These are phyloP conservation scores for Chromis chromis DNA, from an alignment of 2,797 vertebrate genomes.

Conservation along the genomic window DNA sequence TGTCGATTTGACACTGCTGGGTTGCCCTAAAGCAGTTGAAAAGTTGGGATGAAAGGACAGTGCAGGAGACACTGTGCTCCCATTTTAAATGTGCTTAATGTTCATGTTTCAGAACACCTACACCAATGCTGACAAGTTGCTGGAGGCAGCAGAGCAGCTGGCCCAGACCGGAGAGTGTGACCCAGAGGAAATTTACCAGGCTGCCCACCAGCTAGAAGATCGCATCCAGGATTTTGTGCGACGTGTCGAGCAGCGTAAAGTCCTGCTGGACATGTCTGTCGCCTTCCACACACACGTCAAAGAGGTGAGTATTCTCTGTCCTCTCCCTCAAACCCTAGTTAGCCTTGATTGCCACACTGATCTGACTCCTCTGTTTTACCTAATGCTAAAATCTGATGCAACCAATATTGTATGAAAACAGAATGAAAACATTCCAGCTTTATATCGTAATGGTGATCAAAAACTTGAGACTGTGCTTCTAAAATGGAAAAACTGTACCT, in stretches of 20 bases:
- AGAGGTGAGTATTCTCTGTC: slow-evolving; percentile 85
- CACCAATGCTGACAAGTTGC: slow-evolving; percentile 95
- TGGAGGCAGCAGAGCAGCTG: slow-evolving; percentile 96
- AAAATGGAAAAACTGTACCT: too few species aligned
- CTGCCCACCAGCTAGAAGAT: slow-evolving; percentile 96
- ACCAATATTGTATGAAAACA: neutral
- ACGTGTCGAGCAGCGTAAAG: slow-evolving; percentile 95
- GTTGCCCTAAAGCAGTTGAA: neutral
- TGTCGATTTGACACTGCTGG: neutral
- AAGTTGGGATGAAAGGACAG: neutral
- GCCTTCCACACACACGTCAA: slow-evolving; percentile 98
- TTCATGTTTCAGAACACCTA: slow-evolving; percentile 92
- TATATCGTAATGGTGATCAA: too few species aligned
- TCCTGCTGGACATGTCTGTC: slow-evolving; percentile 97
- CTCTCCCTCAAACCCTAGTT: neutral
- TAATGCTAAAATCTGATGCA: neutral
- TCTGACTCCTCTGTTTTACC: neutral
- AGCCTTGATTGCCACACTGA: neutral
- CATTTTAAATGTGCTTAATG: slow-evolving; percentile 8
- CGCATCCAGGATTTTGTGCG: slow-evolving; percentile 98
- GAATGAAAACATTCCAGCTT: too few species aligned
- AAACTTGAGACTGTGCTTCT: too few species aligned
- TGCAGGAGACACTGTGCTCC: neutral
- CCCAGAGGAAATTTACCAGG: slow-evolving; percentile 98
- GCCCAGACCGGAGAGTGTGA: slow-evolving; percentile 98